Base-by-base conservation (phyloP, 2,797 vertebrate species). In the Eupleurogrammus muticus region DNA sequence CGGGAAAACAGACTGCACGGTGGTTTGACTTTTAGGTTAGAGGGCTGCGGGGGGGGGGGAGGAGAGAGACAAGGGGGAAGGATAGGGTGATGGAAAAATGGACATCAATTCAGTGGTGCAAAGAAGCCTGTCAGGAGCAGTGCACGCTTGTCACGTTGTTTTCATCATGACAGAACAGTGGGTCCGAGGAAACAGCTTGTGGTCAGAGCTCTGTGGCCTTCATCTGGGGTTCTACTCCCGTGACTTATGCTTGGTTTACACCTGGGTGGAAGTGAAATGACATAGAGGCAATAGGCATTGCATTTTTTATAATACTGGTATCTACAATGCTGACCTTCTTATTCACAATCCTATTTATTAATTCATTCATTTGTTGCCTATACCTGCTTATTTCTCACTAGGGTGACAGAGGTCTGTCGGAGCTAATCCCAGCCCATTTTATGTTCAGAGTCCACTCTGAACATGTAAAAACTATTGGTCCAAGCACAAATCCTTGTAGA, bases 231-330 rank as follows among this genome's bases (percentile, higher is more conserved):
- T 20, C 7, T 16, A 42, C 34, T 66, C 1, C 11, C 49, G 21
- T 65, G 51, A 16, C 47, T 60, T 54, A 50, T 11, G 32, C n/a
- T 47, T 17, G 38, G n/a, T 36, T 51, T 60, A 28, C 20, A 55
- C 46, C 48, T 28, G 28, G 28, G 6, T 40, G 44, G 46, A 34
- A 50, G 35, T 3, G 2, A 13, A 24, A 56, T 16, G 2, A 21
- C 17, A 20, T 5, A 36, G 9, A 13, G 8, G 4, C 2, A 50
- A 28, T 24, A 21, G 36, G 23, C 5, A 70, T 28, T 56, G 1
- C 21, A 28, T 47, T 61, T 64, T n/a, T 16, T 9, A 70, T 32
- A 32, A 35, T 48, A 2, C 5, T 1, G 3, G 19, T 23, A 34
- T 40, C 32, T 24, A 12, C 12, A 32, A 47, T 69, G 28, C 28